Percentiles rank a stretch among this genome's conserved stretches.
phyloP scores from a whole-genome alignment of 2,888 invertebrate species.

The Adelphocoris suturalis region DNA sequence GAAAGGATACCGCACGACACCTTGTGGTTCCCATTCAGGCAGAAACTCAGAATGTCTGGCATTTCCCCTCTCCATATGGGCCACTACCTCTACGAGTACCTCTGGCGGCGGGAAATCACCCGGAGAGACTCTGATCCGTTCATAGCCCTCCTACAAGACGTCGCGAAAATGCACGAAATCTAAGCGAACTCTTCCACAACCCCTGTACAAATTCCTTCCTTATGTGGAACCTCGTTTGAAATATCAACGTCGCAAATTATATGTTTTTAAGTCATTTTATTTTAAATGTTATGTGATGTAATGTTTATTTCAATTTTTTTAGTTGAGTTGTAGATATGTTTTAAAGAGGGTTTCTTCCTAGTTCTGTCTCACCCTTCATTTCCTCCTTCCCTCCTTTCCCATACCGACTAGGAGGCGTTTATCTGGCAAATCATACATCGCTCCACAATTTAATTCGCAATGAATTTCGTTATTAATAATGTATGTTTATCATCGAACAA shows the following conservation, averaged over 20 bases:
- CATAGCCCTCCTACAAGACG: constrained; percentile 54
- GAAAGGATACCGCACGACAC: constrained; percentile 53
- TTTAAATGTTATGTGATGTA: not conserved
- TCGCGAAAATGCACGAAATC: constrained; percentile 66
- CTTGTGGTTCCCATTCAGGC: constrained; percentile 55
- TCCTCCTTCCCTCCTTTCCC: too few relatives aligned
- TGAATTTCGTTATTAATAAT: too few relatives aligned
- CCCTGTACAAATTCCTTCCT: not conserved
- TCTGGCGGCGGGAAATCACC: constrained; percentile 60
- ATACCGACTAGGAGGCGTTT: too few relatives aligned
- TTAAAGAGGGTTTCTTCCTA: not conserved
- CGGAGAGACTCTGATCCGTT: constrained; percentile 57
- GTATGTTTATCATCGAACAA: too few relatives aligned
- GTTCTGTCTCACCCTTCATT: not conserved
- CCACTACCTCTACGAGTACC: constrained; percentile 64
- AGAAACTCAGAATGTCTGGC: constrained; percentile 45
- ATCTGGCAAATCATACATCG: too few relatives aligned
- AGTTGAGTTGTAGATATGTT: too few relatives aligned
- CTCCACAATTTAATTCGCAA: too few relatives aligned
- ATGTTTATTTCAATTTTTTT: not conserved
- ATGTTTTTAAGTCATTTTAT: constrained; percentile 3
- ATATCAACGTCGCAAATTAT: not conserved
- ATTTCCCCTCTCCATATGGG: constrained; percentile 52
- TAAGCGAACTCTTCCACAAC: constrained; percentile 19
- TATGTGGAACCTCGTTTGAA: not conserved